Conservation (phyloP, 2,113 vertebrate genomes). For the Tragelaphus strepsiceros region DNA sequence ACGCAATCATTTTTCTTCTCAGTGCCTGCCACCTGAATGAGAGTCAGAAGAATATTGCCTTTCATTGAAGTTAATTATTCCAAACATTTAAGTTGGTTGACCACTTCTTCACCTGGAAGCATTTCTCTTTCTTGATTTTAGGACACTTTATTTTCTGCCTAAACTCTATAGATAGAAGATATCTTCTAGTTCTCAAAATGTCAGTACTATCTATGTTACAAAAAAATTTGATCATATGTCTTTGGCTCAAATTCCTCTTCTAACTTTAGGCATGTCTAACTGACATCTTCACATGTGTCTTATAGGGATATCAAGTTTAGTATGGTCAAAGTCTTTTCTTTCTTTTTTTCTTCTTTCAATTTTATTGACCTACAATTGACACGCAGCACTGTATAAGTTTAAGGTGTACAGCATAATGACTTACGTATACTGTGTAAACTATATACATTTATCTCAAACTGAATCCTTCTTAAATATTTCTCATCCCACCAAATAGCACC, state of each 20-base stretch:
- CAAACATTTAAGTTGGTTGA: not conserved
- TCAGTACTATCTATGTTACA: not conserved
- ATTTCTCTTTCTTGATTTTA: not conserved
- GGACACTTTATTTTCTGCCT: not conserved
- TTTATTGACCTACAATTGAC: not conserved
- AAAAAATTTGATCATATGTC: not conserved
- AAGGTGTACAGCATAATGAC: not conserved
- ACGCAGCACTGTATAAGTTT: not conserved
- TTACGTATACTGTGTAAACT: not conserved
- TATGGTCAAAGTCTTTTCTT: not conserved
- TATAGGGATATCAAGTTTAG: not conserved
- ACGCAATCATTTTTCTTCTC: not conserved
- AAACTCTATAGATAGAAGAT: not conserved
- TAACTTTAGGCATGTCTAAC: not conserved
- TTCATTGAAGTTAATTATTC: not conserved
- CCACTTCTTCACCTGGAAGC: not conserved
- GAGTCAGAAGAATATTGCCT: not conserved
- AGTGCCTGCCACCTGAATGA: not conserved
- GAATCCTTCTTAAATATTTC: not conserved
- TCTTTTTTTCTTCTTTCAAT: not conserved
- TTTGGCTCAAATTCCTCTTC: not conserved
- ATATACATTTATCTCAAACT: not conserved
- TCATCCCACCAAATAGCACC: not conserved
- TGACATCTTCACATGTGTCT: not conserved
- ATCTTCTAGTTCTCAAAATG: not conserved